Percentiles rank a stretch among this genome's conserved stretches.
Conservation (phyloP, 2,888 invertebrate species). For the Megamerina dolium region DNA sequence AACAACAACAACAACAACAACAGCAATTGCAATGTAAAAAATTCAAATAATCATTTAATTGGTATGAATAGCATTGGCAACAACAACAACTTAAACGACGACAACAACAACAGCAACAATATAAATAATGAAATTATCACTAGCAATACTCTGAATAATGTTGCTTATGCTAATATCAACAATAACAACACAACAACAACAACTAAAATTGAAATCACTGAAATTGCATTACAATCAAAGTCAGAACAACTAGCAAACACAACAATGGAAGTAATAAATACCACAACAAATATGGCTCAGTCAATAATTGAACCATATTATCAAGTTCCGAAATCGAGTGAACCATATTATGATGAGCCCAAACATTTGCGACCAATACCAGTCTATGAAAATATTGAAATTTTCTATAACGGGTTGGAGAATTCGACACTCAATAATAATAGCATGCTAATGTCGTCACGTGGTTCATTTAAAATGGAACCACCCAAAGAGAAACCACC, state of each 20-base stretch:
- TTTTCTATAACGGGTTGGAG: conserved; percentile 50
- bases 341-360: conserved; percentile 49
- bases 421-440: conserved; percentile 13
- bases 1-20: conserved; percentile 19
- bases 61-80: no score
- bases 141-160: background rate
- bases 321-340: conserved; percentile 46
- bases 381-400: conserved; percentile 58
- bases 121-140: background rate
- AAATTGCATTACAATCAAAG: background rate
- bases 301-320: conserved; percentile 42
- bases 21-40: background rate
- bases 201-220: background rate
- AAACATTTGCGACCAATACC: conserved; percentile 52
- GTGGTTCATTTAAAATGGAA: conserved; percentile 49
- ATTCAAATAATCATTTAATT: no score
- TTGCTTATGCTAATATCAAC: background rate
- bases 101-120: background rate
- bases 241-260: conserved; percentile 4
- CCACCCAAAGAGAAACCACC: conserved; percentile 85
- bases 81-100: conserved; percentile 8
- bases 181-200: background rate
- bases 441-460: background rate
- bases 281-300: no score
- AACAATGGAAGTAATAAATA: no score